These are phyloP conservation scores for Escarpia spicata DNA, from an alignment of 2,888 invertebrate genomes.

Conservation along the genomic window DNA sequence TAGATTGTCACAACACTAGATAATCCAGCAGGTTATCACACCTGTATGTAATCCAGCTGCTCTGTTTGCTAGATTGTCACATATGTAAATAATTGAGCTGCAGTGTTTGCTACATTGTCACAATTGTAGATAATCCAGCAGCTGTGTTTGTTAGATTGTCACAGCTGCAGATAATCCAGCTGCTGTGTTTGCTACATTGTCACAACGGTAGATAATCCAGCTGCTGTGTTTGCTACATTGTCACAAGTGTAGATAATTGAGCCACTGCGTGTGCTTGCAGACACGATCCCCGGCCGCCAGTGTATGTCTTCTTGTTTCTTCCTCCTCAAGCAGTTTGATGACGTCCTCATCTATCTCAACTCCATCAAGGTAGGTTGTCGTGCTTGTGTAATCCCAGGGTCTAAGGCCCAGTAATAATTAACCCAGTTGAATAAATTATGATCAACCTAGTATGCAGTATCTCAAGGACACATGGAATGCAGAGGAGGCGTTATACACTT, in stretches of 20 bases:
- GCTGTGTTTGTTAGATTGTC: neutral
- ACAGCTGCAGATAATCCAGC: neutral
- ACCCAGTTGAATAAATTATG: too few species aligned
- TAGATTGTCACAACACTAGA: neutral
- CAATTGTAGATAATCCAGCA: neutral
- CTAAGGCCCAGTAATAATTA: too few species aligned
- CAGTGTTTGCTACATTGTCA: neutral
- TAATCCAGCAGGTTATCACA: neutral
- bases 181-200: neutral
- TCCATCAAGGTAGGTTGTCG: slow-evolving; percentile 79
- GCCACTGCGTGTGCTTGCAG: slow-evolving; percentile 64
- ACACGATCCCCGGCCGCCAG: slow-evolving; percentile 91
- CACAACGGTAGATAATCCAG: neutral
- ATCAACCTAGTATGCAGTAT: too few species aligned
- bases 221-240: neutral
- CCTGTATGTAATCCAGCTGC: too few species aligned
- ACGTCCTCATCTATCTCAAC: slow-evolving; percentile 93
- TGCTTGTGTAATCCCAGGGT: neutral
- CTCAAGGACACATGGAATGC: too few species aligned
- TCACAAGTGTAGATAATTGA: neutral
- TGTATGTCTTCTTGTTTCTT: slow-evolving; percentile 99
- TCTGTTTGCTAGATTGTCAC: too few species aligned
- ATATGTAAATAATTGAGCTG: neutral
- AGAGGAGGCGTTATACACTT: too few species aligned
- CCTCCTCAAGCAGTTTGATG: slow-evolving; percentile 92